Base-by-base conservation (phyloP, 2,888 invertebrate genomes). In the Phengaris arion region DNA sequence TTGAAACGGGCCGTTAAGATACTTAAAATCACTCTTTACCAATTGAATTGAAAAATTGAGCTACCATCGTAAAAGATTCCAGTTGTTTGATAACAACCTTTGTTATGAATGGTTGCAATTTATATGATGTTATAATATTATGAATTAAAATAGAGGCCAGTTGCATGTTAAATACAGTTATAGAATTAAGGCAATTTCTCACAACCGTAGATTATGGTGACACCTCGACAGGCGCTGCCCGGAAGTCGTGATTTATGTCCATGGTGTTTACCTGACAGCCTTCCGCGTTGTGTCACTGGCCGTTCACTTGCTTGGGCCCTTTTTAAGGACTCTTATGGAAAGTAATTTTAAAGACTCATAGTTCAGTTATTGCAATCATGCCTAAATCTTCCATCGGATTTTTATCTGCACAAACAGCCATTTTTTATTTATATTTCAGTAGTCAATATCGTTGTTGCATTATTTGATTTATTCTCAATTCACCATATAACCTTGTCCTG, bases 221-320 rank as follows among this genome's bases (percentile, higher is more conserved):
- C 64, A 64, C 64, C 64, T 64, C 64, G 64, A 35, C 64, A 45
- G 64, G 64, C 64, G 52, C 12, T 52, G 52, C 55, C 69, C 69
- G 69, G 69, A 69, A 69, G 69, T 48, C 48, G 48, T 69, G 69
- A 69, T 69, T 69, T 69, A 69, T 69, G 69, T 48, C 48, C 69
- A 48, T 69, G 69, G 69, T 69, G 64, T 35, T 64, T 12, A 35
- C 64, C 35, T 69, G 48, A 48, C 69, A 46, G 48, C 69, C 69
- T 69, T 69, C 69, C 69, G 69, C 15, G 48, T 69, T 69, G 69
- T 69, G 69, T 69, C 69, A 48, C n/a, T 69, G 69, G 46, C 69
- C 69, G 15, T 69, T 64, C 64, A 64, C 64, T 12, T 12, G 59
- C 59, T 35, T 64, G 15, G 22, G 2, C 5, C 35, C 64, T 5